phyloP scores from a whole-genome alignment of 2,797 vertebrate genomes.

The Ambastaia sidthimunki region DNA sequence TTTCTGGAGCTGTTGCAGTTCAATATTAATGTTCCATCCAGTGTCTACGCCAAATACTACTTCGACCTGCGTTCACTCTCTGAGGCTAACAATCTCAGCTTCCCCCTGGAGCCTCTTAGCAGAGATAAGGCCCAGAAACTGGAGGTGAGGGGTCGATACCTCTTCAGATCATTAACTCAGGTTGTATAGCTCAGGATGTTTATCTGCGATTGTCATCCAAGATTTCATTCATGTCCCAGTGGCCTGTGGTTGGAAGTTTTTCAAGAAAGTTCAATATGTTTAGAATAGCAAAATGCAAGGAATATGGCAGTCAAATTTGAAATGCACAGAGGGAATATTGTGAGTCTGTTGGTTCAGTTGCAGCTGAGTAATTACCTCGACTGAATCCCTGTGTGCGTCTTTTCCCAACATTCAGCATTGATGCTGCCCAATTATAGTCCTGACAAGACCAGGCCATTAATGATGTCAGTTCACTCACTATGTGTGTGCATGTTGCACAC shows the following conservation, averaged over 20 bases:
- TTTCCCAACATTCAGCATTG: slow-evolving; percentile 14
- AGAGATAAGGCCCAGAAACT: slow-evolving; percentile 94
- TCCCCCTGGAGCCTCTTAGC: slow-evolving; percentile 94
- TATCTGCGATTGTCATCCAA: background rate
- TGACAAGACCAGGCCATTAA: slow-evolving; percentile 35
- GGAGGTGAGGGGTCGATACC: slow-evolving; percentile 81
- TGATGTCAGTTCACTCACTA: background rate
- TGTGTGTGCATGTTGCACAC: no score
- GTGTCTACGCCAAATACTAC: slow-evolving; percentile 99
- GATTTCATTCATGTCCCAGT: background rate
- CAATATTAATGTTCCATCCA: slow-evolving; percentile 98
- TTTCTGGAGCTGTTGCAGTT: slow-evolving; percentile 97
- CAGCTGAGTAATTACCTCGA: slow-evolving; percentile 25
- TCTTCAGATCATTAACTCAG: background rate
- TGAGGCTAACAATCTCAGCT: slow-evolving; percentile 95
- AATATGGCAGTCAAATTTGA: background rate
- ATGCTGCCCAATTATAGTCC: slow-evolving; percentile 33
- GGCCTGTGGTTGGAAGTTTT: background rate
- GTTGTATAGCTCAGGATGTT: background rate
- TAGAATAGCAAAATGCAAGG: background rate
- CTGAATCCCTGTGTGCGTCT: slow-evolving; percentile 15
- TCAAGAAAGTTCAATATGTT: background rate
- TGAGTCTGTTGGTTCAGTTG: slow-evolving; percentile 1
- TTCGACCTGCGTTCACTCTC: slow-evolving; percentile 96
- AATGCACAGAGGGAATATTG: background rate